Percentiles rank a stretch among this genome's conserved stretches.
These are phyloP conservation scores for Platerodrilus igneus DNA, from an alignment of 2,888 invertebrate species.

Conservation along the genomic window DNA sequence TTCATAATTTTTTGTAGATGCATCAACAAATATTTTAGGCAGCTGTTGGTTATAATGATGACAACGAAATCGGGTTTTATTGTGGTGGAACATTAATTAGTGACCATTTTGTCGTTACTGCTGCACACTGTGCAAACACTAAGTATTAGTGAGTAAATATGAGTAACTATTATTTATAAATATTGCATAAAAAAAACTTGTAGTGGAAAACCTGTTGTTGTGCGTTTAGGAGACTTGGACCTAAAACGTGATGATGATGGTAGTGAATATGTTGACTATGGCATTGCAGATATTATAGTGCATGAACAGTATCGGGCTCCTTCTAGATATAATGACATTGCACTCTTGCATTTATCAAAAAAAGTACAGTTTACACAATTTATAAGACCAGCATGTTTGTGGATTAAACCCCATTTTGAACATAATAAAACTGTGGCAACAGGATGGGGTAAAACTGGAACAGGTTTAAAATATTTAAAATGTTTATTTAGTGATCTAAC, in stretches of 20 bases:
- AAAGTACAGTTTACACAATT: slow-evolving; percentile 48
- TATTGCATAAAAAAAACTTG: slow-evolving; percentile 22
- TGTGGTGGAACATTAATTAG: slow-evolving; percentile 58
- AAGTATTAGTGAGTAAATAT: slow-evolving; percentile 34
- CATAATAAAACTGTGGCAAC: slow-evolving; percentile 54
- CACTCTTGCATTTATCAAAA: slow-evolving; percentile 53
- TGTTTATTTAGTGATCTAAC: too few species aligned
- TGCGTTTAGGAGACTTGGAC: slow-evolving; percentile 58
- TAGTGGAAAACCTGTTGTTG: slow-evolving; percentile 51
- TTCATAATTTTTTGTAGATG: neutral
- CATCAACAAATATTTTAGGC: slow-evolving; percentile 38
- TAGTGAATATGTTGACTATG: slow-evolving; percentile 49
- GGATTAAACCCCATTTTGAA: slow-evolving; percentile 43
- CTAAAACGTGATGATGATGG: slow-evolving; percentile 50
- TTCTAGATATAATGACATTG: slow-evolving; percentile 61
- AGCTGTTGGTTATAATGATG: slow-evolving; percentile 42
- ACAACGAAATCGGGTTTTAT: slow-evolving; percentile 39
- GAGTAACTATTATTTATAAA: too few species aligned
- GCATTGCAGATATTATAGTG: slow-evolving; percentile 46
- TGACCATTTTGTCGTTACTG: slow-evolving; percentile 53
- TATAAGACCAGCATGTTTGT: slow-evolving; percentile 63
- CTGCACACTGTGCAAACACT: slow-evolving; percentile 53
- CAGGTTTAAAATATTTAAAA: slow-evolving; percentile 14
- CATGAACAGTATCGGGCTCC: slow-evolving; percentile 57
- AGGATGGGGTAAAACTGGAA: slow-evolving; percentile 56